phyloP scores from a whole-genome alignment of 2,888 invertebrate genomes.

The Drosophila eohydei region DNA sequence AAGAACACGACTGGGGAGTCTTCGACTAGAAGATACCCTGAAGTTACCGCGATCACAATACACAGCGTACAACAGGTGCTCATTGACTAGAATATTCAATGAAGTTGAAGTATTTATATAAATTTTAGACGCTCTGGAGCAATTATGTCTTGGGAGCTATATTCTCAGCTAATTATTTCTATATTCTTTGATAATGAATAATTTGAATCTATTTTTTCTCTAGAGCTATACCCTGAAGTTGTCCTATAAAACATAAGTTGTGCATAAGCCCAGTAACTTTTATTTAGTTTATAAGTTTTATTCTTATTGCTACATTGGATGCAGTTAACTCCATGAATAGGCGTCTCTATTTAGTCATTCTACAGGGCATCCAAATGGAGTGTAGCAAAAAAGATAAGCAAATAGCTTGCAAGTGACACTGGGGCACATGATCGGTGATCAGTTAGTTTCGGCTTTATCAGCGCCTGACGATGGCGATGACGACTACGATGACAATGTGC shows the following conservation, averaged over 20 bases:
- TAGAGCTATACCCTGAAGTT: too few species aligned
- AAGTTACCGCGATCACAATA: neutral
- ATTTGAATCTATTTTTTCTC: too few species aligned
- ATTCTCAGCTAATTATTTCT: too few species aligned
- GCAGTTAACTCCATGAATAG: neutral
- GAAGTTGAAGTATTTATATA: too few species aligned
- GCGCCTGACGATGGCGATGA: conserved; percentile 28
- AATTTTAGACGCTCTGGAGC: too few species aligned
- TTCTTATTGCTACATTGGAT: neutral
- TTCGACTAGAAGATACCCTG: conserved; percentile 5
- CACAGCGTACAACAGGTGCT: neutral
- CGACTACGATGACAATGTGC: conserved; percentile 16
- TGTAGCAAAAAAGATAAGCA: conserved; percentile 30
- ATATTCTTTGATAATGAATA: too few species aligned
- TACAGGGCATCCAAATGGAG: neutral
- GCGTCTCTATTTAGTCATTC: neutral
- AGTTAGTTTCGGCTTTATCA: conserved; percentile 17
- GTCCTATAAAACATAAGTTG: too few species aligned
- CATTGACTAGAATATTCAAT: neutral
- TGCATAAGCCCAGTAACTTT: too few species aligned
- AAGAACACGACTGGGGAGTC: neutral
- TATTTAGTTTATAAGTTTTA: too few species aligned
- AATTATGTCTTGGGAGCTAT: too few species aligned
- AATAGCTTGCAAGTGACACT: conserved; percentile 41
- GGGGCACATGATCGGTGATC: conserved; percentile 62